These are phyloP conservation scores for Drosophila seclusa DNA, from an alignment of 2,888 invertebrate genomes.

Conservation along the genomic window DNA sequence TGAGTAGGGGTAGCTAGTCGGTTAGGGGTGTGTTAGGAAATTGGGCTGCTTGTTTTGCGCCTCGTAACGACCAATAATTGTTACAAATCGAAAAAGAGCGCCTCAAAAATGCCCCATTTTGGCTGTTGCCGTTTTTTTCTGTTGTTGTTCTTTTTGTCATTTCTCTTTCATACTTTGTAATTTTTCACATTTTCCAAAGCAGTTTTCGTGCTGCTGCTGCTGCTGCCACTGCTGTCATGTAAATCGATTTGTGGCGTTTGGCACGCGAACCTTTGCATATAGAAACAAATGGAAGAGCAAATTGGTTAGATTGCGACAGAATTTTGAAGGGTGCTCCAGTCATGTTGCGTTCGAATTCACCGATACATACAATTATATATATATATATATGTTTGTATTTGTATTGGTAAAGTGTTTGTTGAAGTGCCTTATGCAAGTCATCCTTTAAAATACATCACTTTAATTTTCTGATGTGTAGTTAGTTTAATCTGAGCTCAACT, in stretches of 20 bases:
- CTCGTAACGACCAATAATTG: conserved; percentile 68
- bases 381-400: background rate
- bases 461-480: background rate
- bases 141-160: conserved; percentile 37
- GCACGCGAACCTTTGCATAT: conserved; percentile 55
- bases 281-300: conserved; percentile 39
- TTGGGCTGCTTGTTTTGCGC: conserved; percentile 53
- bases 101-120: conserved; percentile 47
- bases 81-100: conserved; percentile 67
- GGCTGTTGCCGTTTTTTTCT: background rate
- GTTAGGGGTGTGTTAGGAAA: conserved; percentile 33
- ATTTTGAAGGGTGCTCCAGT: conserved; percentile 54
- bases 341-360: conserved; percentile 23
- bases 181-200: conserved; percentile 64
- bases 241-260: conserved; percentile 73
- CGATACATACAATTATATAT: background rate
- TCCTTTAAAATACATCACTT: background rate
- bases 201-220: conserved; percentile 15
- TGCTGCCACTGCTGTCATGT: conserved; percentile 23
- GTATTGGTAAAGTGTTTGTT: conserved; percentile 15
- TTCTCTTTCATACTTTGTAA: conserved; percentile 53
- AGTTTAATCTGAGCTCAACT: background rate
- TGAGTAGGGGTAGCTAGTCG: background rate
- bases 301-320: conserved; percentile 52
- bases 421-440: conserved; percentile 7